A percentile compares a stretch with the other conserved stretches of the same genome.
Evolutionary conservation across 2,888 invertebrate species (phyloP).

Genomic region (Drosophila recens): DNA sequence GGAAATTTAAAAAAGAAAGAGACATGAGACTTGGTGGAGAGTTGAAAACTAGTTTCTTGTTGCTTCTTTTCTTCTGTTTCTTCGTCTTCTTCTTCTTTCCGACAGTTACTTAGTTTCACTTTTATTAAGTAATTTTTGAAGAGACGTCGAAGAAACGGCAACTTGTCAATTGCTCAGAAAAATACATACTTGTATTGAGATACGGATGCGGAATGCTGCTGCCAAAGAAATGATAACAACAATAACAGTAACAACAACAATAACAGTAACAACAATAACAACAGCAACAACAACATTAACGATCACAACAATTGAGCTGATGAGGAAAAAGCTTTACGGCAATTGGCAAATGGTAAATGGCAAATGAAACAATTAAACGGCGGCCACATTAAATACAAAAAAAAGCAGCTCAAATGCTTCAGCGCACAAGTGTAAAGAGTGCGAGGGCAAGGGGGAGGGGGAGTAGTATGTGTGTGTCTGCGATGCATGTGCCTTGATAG

Average conservation of each 20-base stretch:
- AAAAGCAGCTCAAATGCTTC: conserved; percentile 46
- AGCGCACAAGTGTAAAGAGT: conserved; percentile 17
- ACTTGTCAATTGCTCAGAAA: conserved; percentile 62
- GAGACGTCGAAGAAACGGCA: conserved; percentile 53
- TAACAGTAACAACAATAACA: conserved; percentile 11
- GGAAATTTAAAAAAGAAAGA: background rate
- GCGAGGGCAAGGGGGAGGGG: background rate
- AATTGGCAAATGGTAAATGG: conserved; percentile 44
- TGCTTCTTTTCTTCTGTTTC: background rate
- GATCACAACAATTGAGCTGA: conserved; percentile 23
- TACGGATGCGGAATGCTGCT: conserved; percentile 36
- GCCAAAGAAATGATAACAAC: conserved; percentile 14
- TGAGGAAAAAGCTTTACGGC: conserved; percentile 59
- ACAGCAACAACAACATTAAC: conserved; percentile 1
- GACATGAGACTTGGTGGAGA: background rate
- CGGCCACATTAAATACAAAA: conserved; percentile 40
- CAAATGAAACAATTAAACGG: conserved; percentile 64
- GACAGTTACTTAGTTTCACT: conserved; percentile 76
- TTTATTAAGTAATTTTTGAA: conserved; percentile 76
- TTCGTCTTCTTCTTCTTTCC: background rate
- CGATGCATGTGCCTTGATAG: conserved; percentile 56
- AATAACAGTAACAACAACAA: conserved; percentile 1
- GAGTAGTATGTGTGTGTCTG: background rate
- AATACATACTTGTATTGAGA: conserved; percentile 17
- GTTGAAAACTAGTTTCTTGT: conserved; percentile 49